These are phyloP conservation scores for Dryas iulia DNA, from an alignment of 1,140 invertebrate genomes.

Conservation along the genomic window DNA sequence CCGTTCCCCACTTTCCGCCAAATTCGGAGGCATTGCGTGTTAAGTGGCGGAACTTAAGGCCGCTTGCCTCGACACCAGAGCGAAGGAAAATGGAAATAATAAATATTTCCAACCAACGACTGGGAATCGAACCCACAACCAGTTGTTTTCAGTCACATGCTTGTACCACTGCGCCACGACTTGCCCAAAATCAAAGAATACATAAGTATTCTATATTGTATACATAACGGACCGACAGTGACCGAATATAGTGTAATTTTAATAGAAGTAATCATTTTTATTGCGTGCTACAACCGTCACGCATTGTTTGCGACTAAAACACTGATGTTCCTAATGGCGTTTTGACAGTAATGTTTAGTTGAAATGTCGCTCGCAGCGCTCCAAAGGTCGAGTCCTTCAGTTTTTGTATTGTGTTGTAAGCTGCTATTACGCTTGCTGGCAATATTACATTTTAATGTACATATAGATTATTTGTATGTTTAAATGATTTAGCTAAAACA, in stretches of 20 bases:
- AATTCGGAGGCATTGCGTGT: too few species aligned
- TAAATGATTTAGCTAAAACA: too few species aligned
- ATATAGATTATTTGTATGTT: background rate
- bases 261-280: constrained; percentile 34
- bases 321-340: constrained; percentile 28
- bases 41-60: too few species aligned
- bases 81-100: too few species aligned
- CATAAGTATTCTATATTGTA: constrained; percentile 2
- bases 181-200: too few species aligned
- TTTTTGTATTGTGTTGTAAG: constrained; percentile 42
- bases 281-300: constrained; percentile 18
- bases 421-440: background rate
- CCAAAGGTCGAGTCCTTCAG: constrained; percentile 54
- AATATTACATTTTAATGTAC: background rate
- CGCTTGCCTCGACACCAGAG: too few species aligned
- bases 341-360: constrained; percentile 38
- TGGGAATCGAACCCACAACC: too few species aligned
- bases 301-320: constrained; percentile 32
- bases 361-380: constrained; percentile 47
- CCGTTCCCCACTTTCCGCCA: too few species aligned
- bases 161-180: too few species aligned
- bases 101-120: too few species aligned
- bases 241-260: constrained; percentile 28
- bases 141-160: too few species aligned
- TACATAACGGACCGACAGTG: constrained; percentile 11